Base-by-base conservation (phyloP, 2,113 vertebrate species). In the Actinemys pallida region DNA sequence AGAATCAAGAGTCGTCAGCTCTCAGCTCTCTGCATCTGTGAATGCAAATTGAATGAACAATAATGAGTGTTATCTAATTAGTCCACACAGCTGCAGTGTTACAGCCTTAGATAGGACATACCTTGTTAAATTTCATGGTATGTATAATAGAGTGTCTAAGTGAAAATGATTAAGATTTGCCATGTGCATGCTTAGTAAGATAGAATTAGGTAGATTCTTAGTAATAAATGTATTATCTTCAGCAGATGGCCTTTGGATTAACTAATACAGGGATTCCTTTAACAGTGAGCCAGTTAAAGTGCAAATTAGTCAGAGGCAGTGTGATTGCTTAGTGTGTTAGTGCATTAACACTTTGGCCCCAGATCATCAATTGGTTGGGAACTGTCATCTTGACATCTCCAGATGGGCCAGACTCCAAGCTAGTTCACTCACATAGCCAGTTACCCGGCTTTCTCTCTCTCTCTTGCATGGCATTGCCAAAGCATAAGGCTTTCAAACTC, bases 81-180 rank as follows among this genome's bases (percentile, higher is more conserved):
- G 96, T 65, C 75, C 95, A 72, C 88, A 39, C 94, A 96, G 97
- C 96, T 96, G 97, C 94, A 62, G 0, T 9, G 85, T 94, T 92
- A 95, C 90, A 81, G 94, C 81, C 94, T 90, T 80, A 42, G 54
- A 17, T 5, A 47, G 93, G 88, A 93, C 88, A 96, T 47, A 86
- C 91, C 93, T 92, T 93, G 97, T 94, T 97, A 94, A 95, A 93
- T 93, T 94, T 94, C 95, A 54, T 84, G 91, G 87, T 91, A 53
- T n/a, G n/a, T 49, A n/a, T 89, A 89, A 93, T 80, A 31, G 89
- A 76, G 72, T 31, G 80, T 72, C 89, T 84, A n/a, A 81, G 56
- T 69, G 86, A 54, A 84, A 72, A 84, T 5, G 91, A 88, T 65
- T 82, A 95, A 93, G 95, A 25, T 78, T 80, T 86, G 22, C 88